A percentile compares a stretch with the other conserved stretches of the same genome.
Evolutionary conservation across 2,797 vertebrate genomes (phyloP).

Genomic region (Sebastes paucispinis): DNA sequence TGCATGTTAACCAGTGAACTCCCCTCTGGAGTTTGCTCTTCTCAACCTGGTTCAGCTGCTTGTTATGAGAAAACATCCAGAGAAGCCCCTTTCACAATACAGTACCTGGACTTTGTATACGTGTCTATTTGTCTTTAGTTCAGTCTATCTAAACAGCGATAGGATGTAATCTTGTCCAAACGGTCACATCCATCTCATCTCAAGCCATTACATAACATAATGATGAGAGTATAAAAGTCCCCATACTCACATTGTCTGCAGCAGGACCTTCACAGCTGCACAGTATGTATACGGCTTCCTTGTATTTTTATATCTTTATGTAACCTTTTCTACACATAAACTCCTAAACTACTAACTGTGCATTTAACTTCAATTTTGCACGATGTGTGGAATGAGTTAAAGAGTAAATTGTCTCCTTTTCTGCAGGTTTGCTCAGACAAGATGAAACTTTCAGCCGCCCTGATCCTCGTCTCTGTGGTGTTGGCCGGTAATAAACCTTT

Average conservation of each 20-base stretch:
- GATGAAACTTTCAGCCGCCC: constrained; percentile 8
- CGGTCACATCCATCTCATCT: too few species aligned
- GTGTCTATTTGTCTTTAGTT: not conserved
- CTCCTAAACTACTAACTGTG: not conserved
- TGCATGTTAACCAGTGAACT: not conserved
- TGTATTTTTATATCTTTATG: not conserved
- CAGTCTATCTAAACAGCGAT: not conserved
- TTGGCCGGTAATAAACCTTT: constrained; percentile 3
- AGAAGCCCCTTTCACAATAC: not conserved
- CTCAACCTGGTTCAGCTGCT: not conserved
- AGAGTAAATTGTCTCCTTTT: not conserved
- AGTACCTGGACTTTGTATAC: not conserved
- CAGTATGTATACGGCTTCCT: not conserved
- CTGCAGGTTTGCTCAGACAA: constrained; percentile 17
- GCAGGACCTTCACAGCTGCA: not conserved
- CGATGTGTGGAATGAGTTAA: not conserved
- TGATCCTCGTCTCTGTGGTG: not conserved
- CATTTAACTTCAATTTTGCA: not conserved
- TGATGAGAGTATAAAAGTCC: not conserved
- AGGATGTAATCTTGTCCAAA: accelerated
- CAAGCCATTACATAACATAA: not conserved
- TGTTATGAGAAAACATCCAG: not conserved
- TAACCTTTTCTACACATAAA: not conserved
- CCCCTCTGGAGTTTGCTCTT: not conserved
- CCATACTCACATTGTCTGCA: not conserved